Evolutionary conservation across 2,113 vertebrate genomes (phyloP), one percentile per base, ranked within the genome.

Genomic region (Trachemys scripta): DNA sequence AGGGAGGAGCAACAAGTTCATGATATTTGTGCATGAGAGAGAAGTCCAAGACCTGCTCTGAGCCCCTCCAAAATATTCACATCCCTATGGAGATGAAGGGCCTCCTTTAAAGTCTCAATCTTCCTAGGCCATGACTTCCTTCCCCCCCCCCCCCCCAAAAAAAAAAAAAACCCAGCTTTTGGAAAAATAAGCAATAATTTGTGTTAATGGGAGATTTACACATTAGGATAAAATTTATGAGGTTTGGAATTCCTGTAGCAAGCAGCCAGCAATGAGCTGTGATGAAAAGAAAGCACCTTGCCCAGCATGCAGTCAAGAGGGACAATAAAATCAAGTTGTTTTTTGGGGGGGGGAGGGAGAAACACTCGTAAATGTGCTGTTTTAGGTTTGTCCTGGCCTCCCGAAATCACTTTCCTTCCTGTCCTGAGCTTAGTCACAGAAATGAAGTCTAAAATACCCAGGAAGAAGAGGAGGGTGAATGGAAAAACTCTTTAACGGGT

Each of bases 271-370:
- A 94, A 45, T 50, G 93, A 80, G 72, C 29, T 90, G 24, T 89
- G 78, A 91, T 96, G 96, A 96, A 96, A 95, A n/a, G 75, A 75
- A 92, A 97, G 96, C 94, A 96, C 88, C 89, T 95, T 94, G 93
- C 94, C 83, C 97, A 96, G 96, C 95, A 92, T 88, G 96, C 1
- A 1, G 86, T 96, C 95, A 82, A 94, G 84, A 93, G 49, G n/a
- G 90, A 95, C 96, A 96, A 97, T 96, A 97, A 95, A 98, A 89
- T 86, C 31, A 8, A 88, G 27, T 59, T 84, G 83, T 93, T 93
- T 90, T 50, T 84, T 7, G 45, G 45, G 7, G 88, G 53, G 56
- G 82, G 90, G 95, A 42, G 91, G 94, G 89, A 95, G 95, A 95
- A 97, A 96, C 94, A 94, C 85, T 95, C 91, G 65, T 81, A 94